Evolutionary conservation across 2,888 invertebrate species (phyloP), one percentile per base, ranked within the genome.

Genomic region (Scaptomyza caliginosa): DNA sequence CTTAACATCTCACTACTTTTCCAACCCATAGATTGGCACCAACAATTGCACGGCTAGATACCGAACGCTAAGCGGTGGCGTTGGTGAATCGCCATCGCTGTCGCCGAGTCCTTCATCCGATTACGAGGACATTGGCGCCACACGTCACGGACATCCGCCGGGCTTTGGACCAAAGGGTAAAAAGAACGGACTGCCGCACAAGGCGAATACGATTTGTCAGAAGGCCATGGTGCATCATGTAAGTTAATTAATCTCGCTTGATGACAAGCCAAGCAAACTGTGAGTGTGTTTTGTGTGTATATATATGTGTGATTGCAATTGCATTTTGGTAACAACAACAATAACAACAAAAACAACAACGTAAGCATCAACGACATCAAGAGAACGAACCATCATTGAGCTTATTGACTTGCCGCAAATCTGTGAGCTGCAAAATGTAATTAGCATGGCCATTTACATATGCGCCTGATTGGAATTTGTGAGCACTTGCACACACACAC

Each of bases 61-160:
- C 79, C 88, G 92, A 52, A 92, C 92, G 73, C 91, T 93, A 72
- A 93, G 93, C 90, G 93, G 93, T 77, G 93, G 93, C 69, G 92
- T 93, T 82, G 93, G 93, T 69, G 93, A 93, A 59, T 91, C 92
- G 30, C 91, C 91, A 26, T 92, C 92, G 36, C 82, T 91, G 52
- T 94, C 94, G 59, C 94, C 94, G 56, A 94, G 93, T 89, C 94
- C 94, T 73, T 94, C 94, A 89, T 94, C 94, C 74, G 94, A 94
- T 92, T 94, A 94, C 90, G 94, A 94, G 91, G 94, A 94, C 89
- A 94, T 94, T 86, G 94, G 94, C 77, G 92, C 93, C 85, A 90
- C 91, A 57, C 86, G 91, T 48, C 80, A 80, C 55, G 90, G 90
- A 39, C 77, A 90, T 51, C 88, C 90, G 67, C 86, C 89, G 23